Conservation (phyloP, 2,888 invertebrate genomes). For the Euplexia lucipara region DNA sequence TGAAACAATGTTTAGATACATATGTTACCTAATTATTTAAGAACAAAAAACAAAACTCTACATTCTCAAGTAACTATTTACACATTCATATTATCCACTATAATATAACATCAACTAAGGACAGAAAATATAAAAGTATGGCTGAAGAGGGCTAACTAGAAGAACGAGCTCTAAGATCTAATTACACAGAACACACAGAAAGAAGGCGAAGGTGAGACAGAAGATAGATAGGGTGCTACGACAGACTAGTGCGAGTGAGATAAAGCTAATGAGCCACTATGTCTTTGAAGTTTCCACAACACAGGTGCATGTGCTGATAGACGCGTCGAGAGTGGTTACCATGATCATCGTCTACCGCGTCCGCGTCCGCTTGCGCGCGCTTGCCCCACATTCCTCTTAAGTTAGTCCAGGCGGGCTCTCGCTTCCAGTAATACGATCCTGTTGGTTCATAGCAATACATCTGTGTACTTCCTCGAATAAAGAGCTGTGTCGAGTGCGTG, state of each 20-base stretch:
- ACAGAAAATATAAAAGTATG: conserved; percentile 24
- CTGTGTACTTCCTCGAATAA: conserved; percentile 19
- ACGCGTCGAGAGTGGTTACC: conserved; percentile 72
- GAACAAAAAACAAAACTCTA: background rate
- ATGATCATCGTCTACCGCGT: conserved; percentile 76
- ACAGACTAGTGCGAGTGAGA: conserved; percentile 53
- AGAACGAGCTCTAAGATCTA: conserved; percentile 50
- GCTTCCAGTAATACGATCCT: conserved; percentile 94
- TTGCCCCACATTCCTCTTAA: conserved; percentile 96
- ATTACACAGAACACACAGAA: conserved; percentile 44
- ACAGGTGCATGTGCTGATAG: conserved; percentile 22
- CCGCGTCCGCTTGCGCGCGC: conserved; percentile 82
- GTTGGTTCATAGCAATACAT: conserved; percentile 70
- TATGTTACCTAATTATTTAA: background rate
- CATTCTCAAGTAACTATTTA: conserved; percentile 15
- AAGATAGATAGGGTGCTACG: conserved; percentile 46
- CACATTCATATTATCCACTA: conserved; percentile 22
- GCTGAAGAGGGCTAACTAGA: conserved; percentile 40
- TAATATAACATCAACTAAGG: conserved; percentile 49
- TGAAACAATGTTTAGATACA: background rate
- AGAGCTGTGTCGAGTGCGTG: background rate
- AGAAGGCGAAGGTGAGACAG: conserved; percentile 38
- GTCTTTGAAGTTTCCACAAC: background rate
- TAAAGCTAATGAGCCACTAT: conserved; percentile 48
- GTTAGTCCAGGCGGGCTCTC: conserved; percentile 95